Conservation (phyloP, 1,140 invertebrate species). For the Caligus rogercresseyi region DNA sequence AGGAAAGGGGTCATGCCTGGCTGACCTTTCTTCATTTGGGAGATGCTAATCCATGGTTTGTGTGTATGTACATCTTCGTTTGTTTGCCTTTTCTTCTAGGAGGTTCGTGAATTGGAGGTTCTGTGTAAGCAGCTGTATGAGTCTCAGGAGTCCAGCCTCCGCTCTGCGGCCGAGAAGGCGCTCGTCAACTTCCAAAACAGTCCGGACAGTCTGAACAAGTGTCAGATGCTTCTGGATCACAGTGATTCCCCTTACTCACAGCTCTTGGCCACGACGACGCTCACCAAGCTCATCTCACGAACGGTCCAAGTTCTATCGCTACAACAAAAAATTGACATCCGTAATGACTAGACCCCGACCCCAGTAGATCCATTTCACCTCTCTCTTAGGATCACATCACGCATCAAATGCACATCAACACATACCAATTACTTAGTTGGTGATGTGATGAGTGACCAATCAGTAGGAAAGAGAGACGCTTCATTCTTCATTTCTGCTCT, state of each 20-base stretch:
- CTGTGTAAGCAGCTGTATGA: constrained; percentile 93
- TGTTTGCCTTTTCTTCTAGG: no score
- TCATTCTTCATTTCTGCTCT: background rate
- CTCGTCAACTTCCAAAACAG: constrained; percentile 59
- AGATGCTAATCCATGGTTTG: no score
- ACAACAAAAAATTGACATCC: constrained; percentile 33
- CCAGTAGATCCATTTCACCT: background rate
- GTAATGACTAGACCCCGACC: constrained; percentile 25
- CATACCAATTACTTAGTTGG: no score
- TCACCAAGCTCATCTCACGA: constrained; percentile 71
- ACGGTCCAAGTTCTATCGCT: constrained; percentile 43
- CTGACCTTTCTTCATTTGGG: no score
- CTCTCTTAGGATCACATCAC: background rate
- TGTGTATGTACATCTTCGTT: no score
- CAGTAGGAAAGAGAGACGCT: no score
- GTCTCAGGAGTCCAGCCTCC: constrained; percentile 58
- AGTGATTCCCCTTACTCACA: constrained; percentile 88
- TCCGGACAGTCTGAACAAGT: constrained; percentile 72
- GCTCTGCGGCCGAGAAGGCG: constrained; percentile 79
- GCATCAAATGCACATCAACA: background rate
- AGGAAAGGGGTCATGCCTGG: no score
- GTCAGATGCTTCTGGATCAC: constrained; percentile 80
- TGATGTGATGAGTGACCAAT: no score
- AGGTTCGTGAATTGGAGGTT: constrained; percentile 78
- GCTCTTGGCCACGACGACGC: constrained; percentile 75